These are phyloP conservation scores for Gymnoscopelus braueri DNA, from an alignment of 2,797 vertebrate genomes.

Conservation along the genomic window DNA sequence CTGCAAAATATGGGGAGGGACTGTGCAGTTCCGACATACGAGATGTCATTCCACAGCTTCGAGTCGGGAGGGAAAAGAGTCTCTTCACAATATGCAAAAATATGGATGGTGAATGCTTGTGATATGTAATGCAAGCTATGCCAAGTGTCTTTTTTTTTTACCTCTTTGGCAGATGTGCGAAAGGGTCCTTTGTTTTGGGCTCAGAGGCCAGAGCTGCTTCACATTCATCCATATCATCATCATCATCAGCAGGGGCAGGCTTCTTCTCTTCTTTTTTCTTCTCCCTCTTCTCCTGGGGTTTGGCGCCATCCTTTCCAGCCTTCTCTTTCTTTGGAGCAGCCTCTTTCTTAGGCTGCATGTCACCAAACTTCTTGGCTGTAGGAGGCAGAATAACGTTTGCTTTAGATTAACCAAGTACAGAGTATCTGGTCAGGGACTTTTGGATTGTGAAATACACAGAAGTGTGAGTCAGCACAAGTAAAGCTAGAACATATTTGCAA, in stretches of 20 bases:
- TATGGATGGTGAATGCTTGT: not conserved
- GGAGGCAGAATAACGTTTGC: slow-evolving; percentile 19
- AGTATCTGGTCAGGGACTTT: not conserved
- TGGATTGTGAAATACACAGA: not conserved
- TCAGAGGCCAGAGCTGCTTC: slow-evolving; percentile 90
- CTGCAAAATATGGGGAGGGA: too few species aligned
- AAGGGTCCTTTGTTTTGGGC: slow-evolving; percentile 94
- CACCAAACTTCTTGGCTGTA: slow-evolving; percentile 91
- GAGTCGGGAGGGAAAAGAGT: too few species aligned
- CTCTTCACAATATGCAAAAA: not conserved
- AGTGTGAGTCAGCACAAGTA: too few species aligned
- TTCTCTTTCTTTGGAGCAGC: slow-evolving; percentile 89
- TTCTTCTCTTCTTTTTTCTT: slow-evolving; percentile 90
- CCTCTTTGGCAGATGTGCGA: slow-evolving; percentile 91
- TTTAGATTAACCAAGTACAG: slow-evolving; percentile 20
- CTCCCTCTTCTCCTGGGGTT: slow-evolving; percentile 86
- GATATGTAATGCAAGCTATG: not conserved
- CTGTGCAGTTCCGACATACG: too few species aligned
- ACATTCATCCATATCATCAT: slow-evolving; percentile 89
- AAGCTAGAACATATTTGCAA: too few species aligned
- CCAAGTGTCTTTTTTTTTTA: slow-evolving; percentile 44
- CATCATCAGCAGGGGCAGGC: slow-evolving; percentile 58
- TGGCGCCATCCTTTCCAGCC: slow-evolving; percentile 78
- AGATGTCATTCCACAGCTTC: too few species aligned
- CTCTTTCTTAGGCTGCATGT: slow-evolving; percentile 92